Evolutionary conservation across 2,113 vertebrate species (phyloP), one percentile per base, ranked within the genome.

Genomic region (Dasyprocta punctata): DNA sequence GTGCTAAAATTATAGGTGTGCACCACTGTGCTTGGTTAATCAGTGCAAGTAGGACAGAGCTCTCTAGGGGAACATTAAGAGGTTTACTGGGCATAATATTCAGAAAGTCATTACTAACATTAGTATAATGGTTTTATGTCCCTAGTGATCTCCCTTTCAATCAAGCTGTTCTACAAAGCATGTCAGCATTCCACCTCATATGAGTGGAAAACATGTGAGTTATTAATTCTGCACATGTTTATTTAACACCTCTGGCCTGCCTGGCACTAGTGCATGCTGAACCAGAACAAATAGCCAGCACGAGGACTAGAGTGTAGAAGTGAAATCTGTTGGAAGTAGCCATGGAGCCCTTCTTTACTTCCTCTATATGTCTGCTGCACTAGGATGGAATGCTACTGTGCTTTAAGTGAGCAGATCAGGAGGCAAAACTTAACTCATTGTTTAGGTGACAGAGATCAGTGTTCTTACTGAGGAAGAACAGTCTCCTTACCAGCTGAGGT

Each of bases 391-490:
- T 20, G 47, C 10, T 49, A 61, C 60, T 65, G 9, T 86, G 41
- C 83, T 49, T 33, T 67, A 30, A 67, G n/a, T 84, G 38, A 30
- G 33, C 47, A 26, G 44, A 86, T 86, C 61, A 86, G 84, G 33
- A 86, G 28, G 33, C 44, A 67, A 12, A 52, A 86, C 24, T 86
- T 97, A 99, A 99, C 98, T 99, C 99, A 97, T 98, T 98, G 98
- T 99, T 99, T 95, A 98, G 96, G 92, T 98, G 96, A 41, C 98
- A 98, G 4, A 99, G 98, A 96, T 99, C 99, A 0, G 98, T 98
- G 98, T 98, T 99, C 97, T 96, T 99, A 98, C 99, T 99, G 73
- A 99, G 98, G 30, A 99, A 98, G 95, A 98, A 98, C 88, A 99
- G 98, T 88, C 99, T 99, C 96, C 95, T 99, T 98, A 90, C 99